These are phyloP conservation scores for Leuciscus idus DNA, from an alignment of 2,113 vertebrate genomes.

Conservation along the genomic window DNA sequence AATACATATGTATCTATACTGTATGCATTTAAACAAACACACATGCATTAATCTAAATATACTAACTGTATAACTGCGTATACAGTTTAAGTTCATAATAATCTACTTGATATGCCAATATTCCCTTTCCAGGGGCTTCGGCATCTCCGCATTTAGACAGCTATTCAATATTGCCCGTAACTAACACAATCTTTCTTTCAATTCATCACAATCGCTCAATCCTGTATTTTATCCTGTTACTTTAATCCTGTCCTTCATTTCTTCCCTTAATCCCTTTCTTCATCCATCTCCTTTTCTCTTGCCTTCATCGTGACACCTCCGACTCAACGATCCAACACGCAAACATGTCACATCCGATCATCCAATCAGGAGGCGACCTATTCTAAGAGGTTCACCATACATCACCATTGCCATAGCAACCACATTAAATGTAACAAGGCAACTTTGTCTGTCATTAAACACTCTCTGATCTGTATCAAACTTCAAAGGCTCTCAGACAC, in stretches of 20 bases:
- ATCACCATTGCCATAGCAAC: conserved; percentile 38
- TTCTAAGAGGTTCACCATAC: neutral
- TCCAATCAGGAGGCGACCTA: neutral
- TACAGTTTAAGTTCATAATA: neutral
- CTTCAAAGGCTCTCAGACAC: conserved; percentile 12
- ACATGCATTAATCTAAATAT: neutral
- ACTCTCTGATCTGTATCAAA: conserved; percentile 13
- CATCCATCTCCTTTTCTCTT: conserved; percentile 7
- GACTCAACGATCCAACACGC: conserved; percentile 12
- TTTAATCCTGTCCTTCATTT: neutral
- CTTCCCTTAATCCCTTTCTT: conserved; percentile 12
- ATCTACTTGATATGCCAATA: neutral
- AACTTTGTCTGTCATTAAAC: conserved; percentile 39
- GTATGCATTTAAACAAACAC: neutral
- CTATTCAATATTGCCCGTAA: conserved; percentile 1
- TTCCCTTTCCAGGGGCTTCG: neutral
- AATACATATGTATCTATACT: neutral
- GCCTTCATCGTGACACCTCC: conserved; percentile 14
- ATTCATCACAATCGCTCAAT: neutral
- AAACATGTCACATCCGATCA: conserved; percentile 10
- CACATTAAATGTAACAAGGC: neutral
- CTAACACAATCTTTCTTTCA: neutral
- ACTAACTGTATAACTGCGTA: neutral
- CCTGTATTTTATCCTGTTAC: neutral
- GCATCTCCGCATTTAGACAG: neutral